These are phyloP conservation scores for Nothocercus nigrocapillus DNA, from an alignment of 2,113 vertebrate species.

Conservation along the genomic window DNA sequence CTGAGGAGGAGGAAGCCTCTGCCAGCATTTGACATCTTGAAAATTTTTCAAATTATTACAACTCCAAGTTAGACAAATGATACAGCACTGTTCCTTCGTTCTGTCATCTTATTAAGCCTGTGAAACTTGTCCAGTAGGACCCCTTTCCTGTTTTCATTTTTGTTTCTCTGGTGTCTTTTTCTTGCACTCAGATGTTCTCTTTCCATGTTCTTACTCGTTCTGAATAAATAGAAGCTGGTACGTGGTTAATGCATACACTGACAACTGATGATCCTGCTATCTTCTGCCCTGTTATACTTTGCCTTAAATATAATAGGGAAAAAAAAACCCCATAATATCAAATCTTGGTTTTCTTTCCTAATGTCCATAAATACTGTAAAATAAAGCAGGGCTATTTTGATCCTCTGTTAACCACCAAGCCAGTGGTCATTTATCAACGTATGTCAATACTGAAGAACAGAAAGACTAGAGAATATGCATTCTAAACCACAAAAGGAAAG, in stretches of 20 bases:
- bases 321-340: not conserved
- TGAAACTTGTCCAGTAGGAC: not conserved
- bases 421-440: constrained; percentile 8
- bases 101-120: not conserved
- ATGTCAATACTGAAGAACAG: not conserved
- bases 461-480: not conserved
- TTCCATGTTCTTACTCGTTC: not conserved
- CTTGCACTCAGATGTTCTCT: not conserved
- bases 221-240: not conserved
- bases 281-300: not conserved
- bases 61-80: constrained; percentile 2
- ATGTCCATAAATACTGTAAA: not conserved
- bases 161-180: not conserved
- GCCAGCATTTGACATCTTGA: constrained; percentile 9
- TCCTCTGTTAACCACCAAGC: not conserved
- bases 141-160: not conserved
- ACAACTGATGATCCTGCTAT: not conserved
- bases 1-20: constrained; percentile 27
- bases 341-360: not conserved
- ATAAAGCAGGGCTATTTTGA: not conserved
- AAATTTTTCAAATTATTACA: constrained; percentile 18
- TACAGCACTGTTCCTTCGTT: not conserved
- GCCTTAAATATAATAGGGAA: not conserved
- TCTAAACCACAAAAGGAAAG: constrained; percentile 12
- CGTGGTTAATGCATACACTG: constrained; percentile 8